Percentiles rank a stretch among this genome's conserved stretches.
These are phyloP conservation scores for Diadegma fenestrale DNA, from an alignment of 2,888 invertebrate species.

Conservation along the genomic window DNA sequence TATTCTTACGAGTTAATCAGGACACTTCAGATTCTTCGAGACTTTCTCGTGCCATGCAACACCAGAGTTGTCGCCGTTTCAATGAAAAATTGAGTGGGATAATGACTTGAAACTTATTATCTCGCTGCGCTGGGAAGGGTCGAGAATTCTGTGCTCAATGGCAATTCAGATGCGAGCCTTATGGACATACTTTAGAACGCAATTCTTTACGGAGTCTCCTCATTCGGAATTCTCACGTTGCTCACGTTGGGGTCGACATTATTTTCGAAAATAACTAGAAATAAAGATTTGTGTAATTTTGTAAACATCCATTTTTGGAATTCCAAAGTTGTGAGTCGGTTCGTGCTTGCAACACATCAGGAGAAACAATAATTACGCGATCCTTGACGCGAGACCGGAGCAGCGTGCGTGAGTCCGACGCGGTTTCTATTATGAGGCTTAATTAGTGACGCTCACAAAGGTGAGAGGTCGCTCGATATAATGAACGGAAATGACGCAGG, in stretches of 20 bases:
- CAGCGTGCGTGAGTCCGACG: constrained; percentile 17
- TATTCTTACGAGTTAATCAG: background rate
- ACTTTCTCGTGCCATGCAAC: background rate
- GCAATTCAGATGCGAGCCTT: background rate
- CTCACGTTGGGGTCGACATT: background rate
- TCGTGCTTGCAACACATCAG: constrained; percentile 30
- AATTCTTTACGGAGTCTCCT: background rate
- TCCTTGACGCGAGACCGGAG: constrained; percentile 6
- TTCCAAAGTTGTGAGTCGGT: background rate
- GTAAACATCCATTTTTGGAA: background rate
- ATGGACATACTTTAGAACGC: background rate
- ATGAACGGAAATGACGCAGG: constrained; percentile 13
- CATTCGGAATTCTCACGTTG: background rate
- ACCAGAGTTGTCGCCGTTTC: background rate
- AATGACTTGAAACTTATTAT: background rate
- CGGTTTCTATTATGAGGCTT: background rate
- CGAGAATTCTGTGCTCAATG: background rate
- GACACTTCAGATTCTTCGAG: background rate
- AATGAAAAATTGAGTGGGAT: background rate
- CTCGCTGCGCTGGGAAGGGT: background rate
- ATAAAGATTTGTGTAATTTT: background rate
- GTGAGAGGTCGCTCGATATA: constrained; percentile 29
- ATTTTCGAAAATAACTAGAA: background rate
- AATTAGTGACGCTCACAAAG: constrained; percentile 21
- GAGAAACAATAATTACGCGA: constrained; percentile 62